Evolutionary conservation across 2,888 invertebrate genomes (phyloP).

Genomic region (Sussaba pulchella): DNA sequence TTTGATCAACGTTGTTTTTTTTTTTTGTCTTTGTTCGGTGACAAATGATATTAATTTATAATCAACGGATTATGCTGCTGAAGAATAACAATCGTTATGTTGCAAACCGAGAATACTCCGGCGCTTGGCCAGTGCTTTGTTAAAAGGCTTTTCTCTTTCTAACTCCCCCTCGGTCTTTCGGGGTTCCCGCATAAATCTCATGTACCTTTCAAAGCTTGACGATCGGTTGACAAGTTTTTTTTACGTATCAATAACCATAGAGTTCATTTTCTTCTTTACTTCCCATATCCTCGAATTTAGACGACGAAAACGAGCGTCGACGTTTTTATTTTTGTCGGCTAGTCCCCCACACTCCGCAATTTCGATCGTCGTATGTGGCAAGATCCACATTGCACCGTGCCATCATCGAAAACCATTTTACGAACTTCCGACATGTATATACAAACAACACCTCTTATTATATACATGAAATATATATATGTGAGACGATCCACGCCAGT

Average conservation of each 20-base stretch:
- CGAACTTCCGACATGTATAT: slow-evolving; percentile 82
- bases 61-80: slow-evolving; percentile 83
- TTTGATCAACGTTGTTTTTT: slow-evolving; percentile 15
- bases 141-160: background rate
- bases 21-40: background rate
- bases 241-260: slow-evolving; percentile 55
- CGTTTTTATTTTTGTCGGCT: background rate
- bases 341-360: slow-evolving; percentile 45
- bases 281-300: slow-evolving; percentile 13
- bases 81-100: slow-evolving; percentile 24
- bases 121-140: background rate
- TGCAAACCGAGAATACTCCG: slow-evolving; percentile 12
- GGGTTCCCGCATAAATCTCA: slow-evolving; percentile 27
- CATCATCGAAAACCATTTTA: slow-evolving; percentile 74
- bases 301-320: slow-evolving; percentile 8
- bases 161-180: background rate
- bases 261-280: slow-evolving; percentile 44
- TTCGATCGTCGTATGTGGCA: slow-evolving; percentile 60
- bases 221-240: slow-evolving; percentile 43
- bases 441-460: slow-evolving; percentile 84
- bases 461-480: slow-evolving; percentile 81
- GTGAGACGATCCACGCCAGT: too few relatives aligned
- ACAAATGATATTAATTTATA: slow-evolving; percentile 68
- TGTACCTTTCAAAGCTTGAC: slow-evolving; percentile 50
- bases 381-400: slow-evolving; percentile 68